These are phyloP conservation scores for Suricata suricatta DNA, from an alignment of 2,113 vertebrate species.

Conservation along the genomic window DNA sequence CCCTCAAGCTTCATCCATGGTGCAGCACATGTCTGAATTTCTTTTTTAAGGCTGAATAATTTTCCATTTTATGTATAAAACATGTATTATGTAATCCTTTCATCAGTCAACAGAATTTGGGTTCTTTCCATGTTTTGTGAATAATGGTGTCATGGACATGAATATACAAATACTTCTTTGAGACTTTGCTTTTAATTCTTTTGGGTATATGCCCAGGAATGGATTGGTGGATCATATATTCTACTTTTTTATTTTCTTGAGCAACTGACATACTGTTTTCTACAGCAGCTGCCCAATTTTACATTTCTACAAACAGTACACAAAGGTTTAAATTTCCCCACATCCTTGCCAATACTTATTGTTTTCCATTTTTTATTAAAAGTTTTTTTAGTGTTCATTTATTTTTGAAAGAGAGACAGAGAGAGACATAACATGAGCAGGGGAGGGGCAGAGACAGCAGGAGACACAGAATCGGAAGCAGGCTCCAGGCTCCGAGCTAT, in stretches of 20 bases:
- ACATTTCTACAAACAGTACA: not conserved
- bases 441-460: too few species aligned
- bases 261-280: not conserved
- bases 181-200: not conserved
- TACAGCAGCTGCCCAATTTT: not conserved
- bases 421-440: too few species aligned
- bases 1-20: not conserved
- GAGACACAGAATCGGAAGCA: too few species aligned
- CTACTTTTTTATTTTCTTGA: not conserved
- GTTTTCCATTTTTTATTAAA: not conserved
- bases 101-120: not conserved
- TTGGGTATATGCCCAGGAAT: not conserved
- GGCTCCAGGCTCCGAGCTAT: too few species aligned
- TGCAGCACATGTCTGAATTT: not conserved
- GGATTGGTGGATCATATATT: not conserved
- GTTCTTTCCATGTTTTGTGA: not conserved
- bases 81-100: not conserved
- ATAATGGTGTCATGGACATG: not conserved
- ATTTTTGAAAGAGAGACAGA: too few species aligned
- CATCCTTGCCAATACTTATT: not conserved
- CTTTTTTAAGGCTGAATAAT: not conserved
- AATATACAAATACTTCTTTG: not conserved
- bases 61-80: not conserved
- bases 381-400: too few species aligned
- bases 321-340: not conserved